Base-by-base conservation (phyloP, 2,113 vertebrate species). In the Anas platyrhynchos region DNA sequence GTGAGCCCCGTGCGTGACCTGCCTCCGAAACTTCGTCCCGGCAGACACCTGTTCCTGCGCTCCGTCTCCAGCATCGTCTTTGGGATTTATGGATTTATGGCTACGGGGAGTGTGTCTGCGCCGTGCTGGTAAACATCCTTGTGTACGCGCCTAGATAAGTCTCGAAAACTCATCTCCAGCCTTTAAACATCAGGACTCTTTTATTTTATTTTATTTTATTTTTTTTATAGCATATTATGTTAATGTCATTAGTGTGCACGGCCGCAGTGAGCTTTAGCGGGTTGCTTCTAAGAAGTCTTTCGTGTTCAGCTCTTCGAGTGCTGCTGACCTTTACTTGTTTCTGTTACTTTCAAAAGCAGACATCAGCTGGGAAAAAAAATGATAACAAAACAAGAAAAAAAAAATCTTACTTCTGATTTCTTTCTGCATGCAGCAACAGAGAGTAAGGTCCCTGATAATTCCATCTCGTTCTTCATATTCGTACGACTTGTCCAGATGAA, bases 291-390 rank as follows among this genome's bases (percentile, higher is more conserved):
- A 54, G 4, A 78, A 61, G 41, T 29, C 54, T 90, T 88, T 72
- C 21, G 5, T 58, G 26, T 48, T 78, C 61, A 46, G 21, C 25
- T 86, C 1, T 56, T 83, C 36, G 34, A n/a, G 16, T 65, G 13
- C 58, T 83, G 2, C 46, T 46, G 34, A 58, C 54, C 14, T 86
- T 59, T 78, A 63, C 12, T 74, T 7, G 16, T 43, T 94, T 52
- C 26, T 83, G 41, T 88, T 92, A 48, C 44, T 59, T 86, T 72
- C 68, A 83, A 78, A 93, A 93, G 48, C 26, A 91, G 76, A 26
- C 22, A 8, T 68, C 31, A 55, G 9, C 55, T 87, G 22, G 17
- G 4, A 89, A 77, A 89, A 73, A 83, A 69, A 27, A 48, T 21
- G 10, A 48, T 20, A 48, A 22, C 15, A 63, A 48, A 74, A 74